Evolutionary conservation across 2,113 vertebrate species (phyloP).

Genomic region (Hiodon tergisus): DNA sequence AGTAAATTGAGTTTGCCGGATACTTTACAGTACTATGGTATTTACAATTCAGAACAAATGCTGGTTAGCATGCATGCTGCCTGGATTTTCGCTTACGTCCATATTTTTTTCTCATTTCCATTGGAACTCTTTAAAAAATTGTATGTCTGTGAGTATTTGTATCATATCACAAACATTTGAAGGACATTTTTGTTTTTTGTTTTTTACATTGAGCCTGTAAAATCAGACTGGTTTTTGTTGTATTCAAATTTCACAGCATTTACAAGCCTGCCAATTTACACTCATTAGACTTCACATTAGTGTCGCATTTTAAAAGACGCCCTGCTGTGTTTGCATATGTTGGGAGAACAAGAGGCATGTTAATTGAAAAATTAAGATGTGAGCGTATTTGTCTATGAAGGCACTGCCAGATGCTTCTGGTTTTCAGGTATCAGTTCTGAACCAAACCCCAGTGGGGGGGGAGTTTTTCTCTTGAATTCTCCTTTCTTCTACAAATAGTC

Average conservation of each 20-base stretch:
- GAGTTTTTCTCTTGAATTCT: constrained; percentile 3
- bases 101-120: too few relatives aligned
- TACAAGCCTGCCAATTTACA: constrained; percentile 62
- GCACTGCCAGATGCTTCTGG: constrained; percentile 43
- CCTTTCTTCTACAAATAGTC: too few relatives aligned
- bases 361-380: constrained; percentile 75
- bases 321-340: constrained; percentile 71
- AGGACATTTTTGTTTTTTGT: neutral
- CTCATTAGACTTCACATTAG: constrained; percentile 66
- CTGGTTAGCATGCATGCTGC: too few relatives aligned
- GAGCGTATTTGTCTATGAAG: constrained; percentile 55
- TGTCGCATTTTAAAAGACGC: constrained; percentile 67
- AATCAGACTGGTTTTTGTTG: constrained; percentile 46
- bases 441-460: constrained; percentile 24
- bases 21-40: too few relatives aligned
- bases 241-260: constrained; percentile 56
- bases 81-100: too few relatives aligned
- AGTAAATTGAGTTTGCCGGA: too few relatives aligned
- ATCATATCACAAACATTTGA: neutral
- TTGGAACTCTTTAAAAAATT: neutral
- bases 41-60: too few relatives aligned
- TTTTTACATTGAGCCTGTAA: neutral
- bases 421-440: constrained; percentile 46
- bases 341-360: constrained; percentile 63
- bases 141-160: neutral